phyloP scores from a whole-genome alignment of 2,797 vertebrate genomes.

The Rhinophrynus dorsalis region DNA sequence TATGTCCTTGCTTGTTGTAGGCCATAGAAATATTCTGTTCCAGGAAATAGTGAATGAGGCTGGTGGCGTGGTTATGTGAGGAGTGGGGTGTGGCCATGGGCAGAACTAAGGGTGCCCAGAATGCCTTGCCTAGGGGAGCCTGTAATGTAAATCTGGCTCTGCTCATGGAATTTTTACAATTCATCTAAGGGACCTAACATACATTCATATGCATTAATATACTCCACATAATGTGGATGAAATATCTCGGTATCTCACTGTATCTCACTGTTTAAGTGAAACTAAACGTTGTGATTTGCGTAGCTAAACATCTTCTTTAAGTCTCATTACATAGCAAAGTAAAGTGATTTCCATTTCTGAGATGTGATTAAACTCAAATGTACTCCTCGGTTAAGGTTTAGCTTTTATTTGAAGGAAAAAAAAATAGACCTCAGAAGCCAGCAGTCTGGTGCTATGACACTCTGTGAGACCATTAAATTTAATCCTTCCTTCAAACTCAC shows the following conservation, averaged over 20 bases:
- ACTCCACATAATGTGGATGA: conserved; percentile 20
- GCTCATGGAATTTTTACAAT: background rate
- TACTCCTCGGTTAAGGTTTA: conserved; percentile 55
- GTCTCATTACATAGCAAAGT: conserved; percentile 54
- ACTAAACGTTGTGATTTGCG: conserved; percentile 51
- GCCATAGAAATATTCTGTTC: too few species aligned
- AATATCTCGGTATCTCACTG: conserved; percentile 9
- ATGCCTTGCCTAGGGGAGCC: too few species aligned
- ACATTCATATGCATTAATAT: background rate
- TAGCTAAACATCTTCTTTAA: conserved; percentile 58
- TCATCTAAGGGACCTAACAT: background rate
- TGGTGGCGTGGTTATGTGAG: too few species aligned
- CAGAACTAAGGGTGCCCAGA: too few species aligned
- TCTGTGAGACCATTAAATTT: conserved; percentile 64
- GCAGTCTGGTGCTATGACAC: conserved; percentile 39
- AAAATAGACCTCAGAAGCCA: conserved; percentile 58
- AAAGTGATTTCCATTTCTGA: conserved; percentile 58
- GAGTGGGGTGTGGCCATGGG: too few species aligned
- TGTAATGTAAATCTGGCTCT: too few species aligned
- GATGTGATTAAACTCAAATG: conserved; percentile 63
- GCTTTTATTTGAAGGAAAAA: conserved; percentile 54
- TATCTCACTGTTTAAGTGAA: conserved; percentile 32
- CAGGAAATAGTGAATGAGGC: too few species aligned
- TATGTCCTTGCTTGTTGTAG: too few species aligned
- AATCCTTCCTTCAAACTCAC: conserved; percentile 67